Base-by-base conservation (phyloP, 2,888 invertebrate species). In the Sesia apiformis region DNA sequence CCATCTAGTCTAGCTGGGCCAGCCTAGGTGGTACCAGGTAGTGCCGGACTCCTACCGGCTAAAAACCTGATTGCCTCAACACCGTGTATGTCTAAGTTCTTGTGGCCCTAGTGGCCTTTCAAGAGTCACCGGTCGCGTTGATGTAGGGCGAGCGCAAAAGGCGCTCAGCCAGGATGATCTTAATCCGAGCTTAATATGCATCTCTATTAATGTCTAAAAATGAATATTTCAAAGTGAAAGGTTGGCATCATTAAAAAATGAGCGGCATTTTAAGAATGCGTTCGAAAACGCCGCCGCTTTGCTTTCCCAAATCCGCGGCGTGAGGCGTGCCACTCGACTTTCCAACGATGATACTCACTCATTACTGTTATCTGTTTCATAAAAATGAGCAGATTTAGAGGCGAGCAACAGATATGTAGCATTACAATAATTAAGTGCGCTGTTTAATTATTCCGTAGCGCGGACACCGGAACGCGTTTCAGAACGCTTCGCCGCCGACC, bases 401-500 rank as follows among this genome's bases (percentile, higher is more conserved):
- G 66, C 67, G 63, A 63, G 63, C 63, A 66, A 63, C 70, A 74
- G 71, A 75, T 73, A 72, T 72, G 71, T 72, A 67, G 74, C 74
- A 72, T 78, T 77, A 75, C 70, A 75, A 75, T 78, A 80, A 81
- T 83, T 80, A 83, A 78, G 69, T 61, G 63, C 66, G 69, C 64
- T 70, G n/a, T 74, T 65, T 72, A 81, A 81, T 82, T 79, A 77
- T 72, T 70, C 69, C 63, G 67, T 69, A 65, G 40, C 62, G 66
- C 80, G 73, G 63, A 63, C 70, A 75, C 75, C 79, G 80, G 76
- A 82, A 81, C 81, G 75, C 62, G 62, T 51, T 51, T 56, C 54
- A 53, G 58, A 62, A 58, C 59, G 56, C 57, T 64, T 64, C 65
- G 65, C 64, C 74, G 67, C 58, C 50, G 50, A 23, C 39, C 50